Evolutionary conservation across 2,888 invertebrate genomes (phyloP), one percentile per base, ranked within the genome.

Genomic region (Stenoptilia bipunctidactyla): DNA sequence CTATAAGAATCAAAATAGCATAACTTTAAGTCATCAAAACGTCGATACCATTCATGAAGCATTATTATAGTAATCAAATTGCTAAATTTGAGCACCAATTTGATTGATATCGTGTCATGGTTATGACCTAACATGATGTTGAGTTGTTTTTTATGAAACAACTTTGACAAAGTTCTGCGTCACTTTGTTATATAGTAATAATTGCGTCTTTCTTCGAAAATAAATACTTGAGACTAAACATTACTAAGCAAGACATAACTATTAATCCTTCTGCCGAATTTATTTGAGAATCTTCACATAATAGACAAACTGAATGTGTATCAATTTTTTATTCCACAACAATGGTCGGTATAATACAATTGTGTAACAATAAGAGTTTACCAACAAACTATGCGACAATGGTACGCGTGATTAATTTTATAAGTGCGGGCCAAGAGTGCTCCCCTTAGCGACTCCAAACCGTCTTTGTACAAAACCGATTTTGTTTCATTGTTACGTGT

Each of bases 351-450:
- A 61, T 61, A 72, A 67, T 51, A 43, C 50, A 47, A 62, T 73
- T 72, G 72, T 73, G 53, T 47, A 43, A 40, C 50, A 50, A 56
- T 56, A 60, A 12, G 12, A 79, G 82, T 82, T 76, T 82, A 75
- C 80, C 76, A 80, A 80, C 82, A 82, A 58, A 64, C 61, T 48
- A 53, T 53, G 47, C 56, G 61, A 68, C 66, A 69, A 62, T 61
- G 61, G 52, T 58, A 61, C 59, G 65, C 70, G 69, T 76, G 79
- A 80, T 80, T 76, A 77, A 76, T 79, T 72, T 62, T 53, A 60
- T 64, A 69, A 70, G 74, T 72, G 58, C 52, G 58, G 20, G 40
- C 36, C 37, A 39, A 46, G 43, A 68, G 61, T 67, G 63, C 63
- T 64, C 66, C 66, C 62, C 47, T 55, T 60, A 61, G 55, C 45